A percentile compares a stretch with the other conserved stretches of the same genome.
These are phyloP conservation scores for Drosophila borealis DNA, from an alignment of 2,888 invertebrate genomes.

Conservation along the genomic window DNA sequence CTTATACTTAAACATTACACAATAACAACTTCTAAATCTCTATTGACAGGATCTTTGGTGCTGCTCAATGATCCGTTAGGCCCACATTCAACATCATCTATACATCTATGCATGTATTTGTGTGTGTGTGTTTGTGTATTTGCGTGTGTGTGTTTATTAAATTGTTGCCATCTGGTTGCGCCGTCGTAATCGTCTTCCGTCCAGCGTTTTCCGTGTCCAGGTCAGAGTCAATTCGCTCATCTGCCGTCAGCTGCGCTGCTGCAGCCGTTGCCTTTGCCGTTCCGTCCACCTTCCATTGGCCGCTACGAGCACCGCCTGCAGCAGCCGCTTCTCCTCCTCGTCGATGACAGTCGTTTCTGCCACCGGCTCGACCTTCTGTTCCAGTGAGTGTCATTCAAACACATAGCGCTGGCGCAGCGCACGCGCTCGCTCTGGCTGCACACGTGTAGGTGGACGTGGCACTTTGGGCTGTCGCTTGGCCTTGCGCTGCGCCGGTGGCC, in stretches of 20 bases:
- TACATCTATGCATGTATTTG: conserved; percentile 13
- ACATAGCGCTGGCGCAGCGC: conserved; percentile 77
- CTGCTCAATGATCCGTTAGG: conserved; percentile 51
- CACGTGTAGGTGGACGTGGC: conserved; percentile 53
- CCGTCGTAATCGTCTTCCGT: conserved; percentile 5
- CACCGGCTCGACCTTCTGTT: neutral
- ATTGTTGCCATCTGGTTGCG: conserved; percentile 19
- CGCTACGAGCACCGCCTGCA: conserved; percentile 47
- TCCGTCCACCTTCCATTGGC: neutral
- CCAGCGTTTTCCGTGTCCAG: conserved; percentile 2
- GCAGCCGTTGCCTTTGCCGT: neutral
- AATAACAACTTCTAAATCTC: conserved; percentile 37
- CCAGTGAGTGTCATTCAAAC: conserved; percentile 75
- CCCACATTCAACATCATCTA: conserved; percentile 29
- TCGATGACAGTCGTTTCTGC: conserved; percentile 4
- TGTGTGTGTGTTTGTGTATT: conserved; percentile 13
- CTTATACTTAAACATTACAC: conserved; percentile 31
- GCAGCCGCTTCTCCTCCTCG: conserved; percentile 21
- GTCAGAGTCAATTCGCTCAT: conserved; percentile 6
- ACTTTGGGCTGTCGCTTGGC: conserved; percentile 35
- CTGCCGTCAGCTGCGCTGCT: conserved; percentile 39
- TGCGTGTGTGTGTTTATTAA: conserved; percentile 16
- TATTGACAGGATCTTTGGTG: conserved; percentile 70
- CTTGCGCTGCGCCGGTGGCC: conserved; percentile 17
- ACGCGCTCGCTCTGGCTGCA: conserved; percentile 74